A percentile compares a stretch with the other conserved stretches of the same genome.
Conservation (phyloP, 53 echinoderm and acorn worm genomes). For the Holothuria leucospilota region DNA sequence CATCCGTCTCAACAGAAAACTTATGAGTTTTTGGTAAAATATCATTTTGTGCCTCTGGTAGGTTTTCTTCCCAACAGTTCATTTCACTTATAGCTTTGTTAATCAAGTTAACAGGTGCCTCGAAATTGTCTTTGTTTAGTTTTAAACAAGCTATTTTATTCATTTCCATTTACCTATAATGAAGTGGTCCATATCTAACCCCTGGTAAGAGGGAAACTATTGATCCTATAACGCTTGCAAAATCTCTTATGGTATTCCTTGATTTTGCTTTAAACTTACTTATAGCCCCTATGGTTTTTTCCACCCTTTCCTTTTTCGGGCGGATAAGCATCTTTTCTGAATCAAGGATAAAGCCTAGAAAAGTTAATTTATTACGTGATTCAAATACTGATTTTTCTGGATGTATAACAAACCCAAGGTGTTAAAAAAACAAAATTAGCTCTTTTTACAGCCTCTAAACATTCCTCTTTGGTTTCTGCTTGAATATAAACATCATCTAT, state of each 20-base stretch:
- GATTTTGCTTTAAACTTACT: conserved; percentile 6
- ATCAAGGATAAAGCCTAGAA: not conserved
- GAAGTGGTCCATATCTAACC: not conserved
- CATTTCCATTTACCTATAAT: conserved; percentile 5
- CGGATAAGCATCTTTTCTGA: not conserved
- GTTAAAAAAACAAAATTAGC: not conserved
- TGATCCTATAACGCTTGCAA: conserved; percentile 2
- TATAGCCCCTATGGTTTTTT: not conserved
- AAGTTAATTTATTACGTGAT: not conserved
- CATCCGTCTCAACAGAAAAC: not conserved
- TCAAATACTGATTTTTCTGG: too few relatives aligned
- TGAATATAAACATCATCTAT: conserved; percentile 13
- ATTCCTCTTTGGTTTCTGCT: too few relatives aligned
- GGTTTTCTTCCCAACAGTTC: conserved; percentile 28
- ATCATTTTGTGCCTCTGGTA: not conserved
- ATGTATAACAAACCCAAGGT: not conserved
- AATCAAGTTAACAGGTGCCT: not conserved
- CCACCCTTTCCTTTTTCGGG: conserved; percentile 14
- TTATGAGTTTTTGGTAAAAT: not conserved
- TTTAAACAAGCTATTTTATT: too few relatives aligned
- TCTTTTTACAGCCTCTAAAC: not conserved
- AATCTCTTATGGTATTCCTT: conserved; percentile 1
- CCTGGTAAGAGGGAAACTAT: not conserved
- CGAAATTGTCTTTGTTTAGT: conserved; percentile 13
- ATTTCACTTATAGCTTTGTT: not conserved